Base-by-base conservation (phyloP, 2,888 invertebrate species). In the Hecatera dysodea region DNA sequence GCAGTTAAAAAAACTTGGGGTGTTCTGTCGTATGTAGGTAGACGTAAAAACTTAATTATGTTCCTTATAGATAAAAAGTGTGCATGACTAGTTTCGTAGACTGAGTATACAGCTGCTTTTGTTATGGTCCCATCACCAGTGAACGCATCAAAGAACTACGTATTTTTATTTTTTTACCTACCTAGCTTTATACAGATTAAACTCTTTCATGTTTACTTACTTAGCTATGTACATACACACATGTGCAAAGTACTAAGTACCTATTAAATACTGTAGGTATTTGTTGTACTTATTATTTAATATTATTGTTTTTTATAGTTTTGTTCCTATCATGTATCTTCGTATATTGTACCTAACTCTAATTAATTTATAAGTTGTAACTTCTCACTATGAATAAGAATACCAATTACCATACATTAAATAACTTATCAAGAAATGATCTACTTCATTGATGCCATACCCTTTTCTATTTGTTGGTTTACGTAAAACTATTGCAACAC, bases 401-500 rank as follows among this genome's bases (percentile, higher is more conserved):
- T 57, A 59, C n/a, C n/a, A n/a, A n/a, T n/a, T n/a, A n/a, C n/a
- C 4, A 29, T 29, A 29, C 4, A 52, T 27, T 3, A 60, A 52
- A n/a, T 5, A 50, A 33, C 42, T 29, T n/a, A 61, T 44, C 9
- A 53, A 29, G n/a, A 44, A 2, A 7, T 46, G 17, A 1, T 29
- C 2, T 46, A 15, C 9, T 39, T 67, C 4, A 50, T 65, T 74
- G 1, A 39, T 12, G n/a, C 3, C 19, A 36, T 33, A 53, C 19
- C 48, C 17, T 44, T 65, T 48, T 62, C 50, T 52, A 36, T n/a
- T 19, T n/a, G 24, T n/a, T n/a, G 6, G 3, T 57, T 70, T 77
- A 63, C 12, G 4, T 44, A 70, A 64, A 71, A 42, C 8, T 24
- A 46, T 64, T 64, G 42, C 50, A 12, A 63, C 53, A 61, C 19